A percentile compares a stretch with the other conserved stretches of the same genome.
These are phyloP conservation scores for Clamator glandarius DNA, from an alignment of 2,797 vertebrate species.

Conservation along the genomic window DNA sequence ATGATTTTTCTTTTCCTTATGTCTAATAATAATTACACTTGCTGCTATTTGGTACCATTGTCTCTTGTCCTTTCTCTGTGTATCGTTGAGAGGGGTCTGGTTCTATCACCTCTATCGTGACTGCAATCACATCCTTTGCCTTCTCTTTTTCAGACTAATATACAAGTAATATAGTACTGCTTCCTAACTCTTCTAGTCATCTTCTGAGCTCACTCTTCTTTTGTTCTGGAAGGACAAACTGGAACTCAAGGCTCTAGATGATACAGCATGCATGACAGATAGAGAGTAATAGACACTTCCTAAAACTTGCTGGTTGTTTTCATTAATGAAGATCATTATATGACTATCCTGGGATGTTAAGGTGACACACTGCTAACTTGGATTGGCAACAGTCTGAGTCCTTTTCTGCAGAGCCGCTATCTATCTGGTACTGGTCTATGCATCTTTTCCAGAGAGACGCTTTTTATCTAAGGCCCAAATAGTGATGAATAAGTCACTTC, in stretches of 20 bases:
- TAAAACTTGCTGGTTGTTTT: background rate
- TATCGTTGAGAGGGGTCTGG: background rate
- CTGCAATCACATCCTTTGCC: background rate
- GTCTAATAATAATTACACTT: background rate
- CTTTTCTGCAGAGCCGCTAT: background rate
- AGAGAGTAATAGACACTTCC: background rate
- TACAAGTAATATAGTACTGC: background rate
- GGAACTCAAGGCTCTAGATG: background rate
- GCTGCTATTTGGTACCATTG: background rate
- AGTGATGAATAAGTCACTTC: background rate
- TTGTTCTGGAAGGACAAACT: background rate
- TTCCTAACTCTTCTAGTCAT: background rate
- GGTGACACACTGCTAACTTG: no score
- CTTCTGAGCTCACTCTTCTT: background rate
- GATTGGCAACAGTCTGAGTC: accelerated
- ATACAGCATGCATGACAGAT: background rate
- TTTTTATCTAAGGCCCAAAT: background rate
- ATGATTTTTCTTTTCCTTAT: background rate
- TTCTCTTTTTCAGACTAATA: background rate
- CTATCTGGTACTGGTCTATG: accelerated
- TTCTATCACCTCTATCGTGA: background rate
- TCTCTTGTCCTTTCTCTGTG: background rate
- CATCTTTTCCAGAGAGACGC: background rate
- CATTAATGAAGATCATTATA: background rate
- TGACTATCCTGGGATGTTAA: background rate